phyloP scores from a whole-genome alignment of 1,140 invertebrate genomes.

The Drosophila nebulosa region DNA sequence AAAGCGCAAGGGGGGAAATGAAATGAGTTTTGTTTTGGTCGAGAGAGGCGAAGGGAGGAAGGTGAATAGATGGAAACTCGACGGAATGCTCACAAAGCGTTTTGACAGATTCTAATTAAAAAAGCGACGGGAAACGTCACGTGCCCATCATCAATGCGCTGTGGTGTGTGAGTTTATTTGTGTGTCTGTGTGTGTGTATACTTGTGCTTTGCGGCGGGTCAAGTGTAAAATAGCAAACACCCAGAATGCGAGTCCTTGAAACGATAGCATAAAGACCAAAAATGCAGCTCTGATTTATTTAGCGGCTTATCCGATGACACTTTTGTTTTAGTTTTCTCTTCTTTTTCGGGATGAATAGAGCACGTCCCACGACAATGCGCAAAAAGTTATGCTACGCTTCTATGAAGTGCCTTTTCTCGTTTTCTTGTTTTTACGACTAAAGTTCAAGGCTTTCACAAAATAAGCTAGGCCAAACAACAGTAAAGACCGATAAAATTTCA shows the following conservation, averaged over 20 bases:
- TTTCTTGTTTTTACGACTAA: conserved; percentile 21
- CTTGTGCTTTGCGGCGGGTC: conserved; percentile 12
- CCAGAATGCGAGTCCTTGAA: conserved; percentile 42
- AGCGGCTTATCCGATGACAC: conserved; percentile 34
- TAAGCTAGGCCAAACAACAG: conserved; percentile 26
- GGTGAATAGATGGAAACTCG: not conserved
- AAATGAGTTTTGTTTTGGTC: conserved; percentile 24
- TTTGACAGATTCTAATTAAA: conserved; percentile 77
- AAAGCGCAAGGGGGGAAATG: not conserved
- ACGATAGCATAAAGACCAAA: conserved; percentile 26
- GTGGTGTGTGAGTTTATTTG: not conserved
- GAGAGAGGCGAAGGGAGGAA: not conserved
- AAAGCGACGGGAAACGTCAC: conserved; percentile 57
- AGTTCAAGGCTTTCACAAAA: conserved; percentile 61
- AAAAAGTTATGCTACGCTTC: conserved; percentile 35
- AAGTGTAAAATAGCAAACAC: not conserved
- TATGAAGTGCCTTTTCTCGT: conserved; percentile 1
- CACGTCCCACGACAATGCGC: conserved; percentile 29
- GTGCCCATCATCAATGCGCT: conserved; percentile 32
- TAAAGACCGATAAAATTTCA: conserved; percentile 17
- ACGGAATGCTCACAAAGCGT: conserved; percentile 47
- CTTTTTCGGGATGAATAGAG: conserved; percentile 33
- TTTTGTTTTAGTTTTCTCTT: conserved; percentile 17
- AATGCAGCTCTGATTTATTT: conserved; percentile 34
- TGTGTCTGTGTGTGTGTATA: conserved; percentile 5